Base-by-base conservation (phyloP, 2,113 vertebrate species). In the Saccopteryx leptura region DNA sequence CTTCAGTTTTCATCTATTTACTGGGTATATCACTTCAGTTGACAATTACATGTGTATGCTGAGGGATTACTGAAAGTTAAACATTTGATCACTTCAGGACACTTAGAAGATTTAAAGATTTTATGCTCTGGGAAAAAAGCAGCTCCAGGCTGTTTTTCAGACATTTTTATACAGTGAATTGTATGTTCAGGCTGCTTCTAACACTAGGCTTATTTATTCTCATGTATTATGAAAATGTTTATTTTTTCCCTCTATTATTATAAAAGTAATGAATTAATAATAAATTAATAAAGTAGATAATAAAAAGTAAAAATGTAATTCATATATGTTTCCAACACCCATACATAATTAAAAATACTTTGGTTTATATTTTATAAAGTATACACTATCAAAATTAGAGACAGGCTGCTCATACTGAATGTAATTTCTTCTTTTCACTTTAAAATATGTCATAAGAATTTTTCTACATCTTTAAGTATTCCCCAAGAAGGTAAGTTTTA, bases 311-410 rank as follows among this genome's bases (percentile, higher is more conserved):
- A 94, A 83, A 31, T 46, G 13, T 81, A 46, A 58, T 68, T 69
- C 63, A 46, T 7, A 9, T 83, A 18, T 52, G 88, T 11, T 17
- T 76, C 46, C 0, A 56, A 31, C 17, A 31, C 24, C 56, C 8
- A 65, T 52, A 74, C 85, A 39, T 61, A 58, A 65, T 33, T 68
- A 14, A 79, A 88, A 93, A 79, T 23, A 74, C 50, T 83, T 65
- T 85, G 60, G 28, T 26, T n/a, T 33, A 4, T 82, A 65, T 26
- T 80, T 86, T 89, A 24, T 6, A 78, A 94, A 74, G 24, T 2
- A 93, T 56, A 88, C 4, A 74, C 21, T 88, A 78, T 24, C 4
- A 90, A 88, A 93, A 84, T 54, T 80, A 33, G 46, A 89, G 74
- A 93, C 46, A 63, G 24, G 7, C 21, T 75, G 14, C 31, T 52